These are phyloP conservation scores for fruit fly (Drosophila melanogaster) DNA, from an alignment of 1,140 invertebrate species.

Conservation along the genomic window DNA sequence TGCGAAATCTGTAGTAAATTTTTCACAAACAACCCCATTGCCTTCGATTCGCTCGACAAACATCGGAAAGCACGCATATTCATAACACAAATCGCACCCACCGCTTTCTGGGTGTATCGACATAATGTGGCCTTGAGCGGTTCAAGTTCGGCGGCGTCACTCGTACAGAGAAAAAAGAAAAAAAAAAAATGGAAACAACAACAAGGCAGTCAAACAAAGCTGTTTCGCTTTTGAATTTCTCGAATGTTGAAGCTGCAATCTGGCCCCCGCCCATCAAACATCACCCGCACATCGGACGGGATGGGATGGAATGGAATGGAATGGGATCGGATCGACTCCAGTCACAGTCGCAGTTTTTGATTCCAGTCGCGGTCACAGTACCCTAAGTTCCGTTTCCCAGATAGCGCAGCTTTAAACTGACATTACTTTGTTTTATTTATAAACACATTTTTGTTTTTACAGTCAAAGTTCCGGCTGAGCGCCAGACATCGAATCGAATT, in stretches of 20 bases:
- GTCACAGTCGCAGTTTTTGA: constrained; percentile 31
- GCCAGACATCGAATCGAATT: constrained; percentile 28
- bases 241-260: constrained; percentile 33
- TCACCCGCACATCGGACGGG: constrained; percentile 49
- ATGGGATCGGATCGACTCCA: constrained; percentile 15
- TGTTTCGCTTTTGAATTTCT: constrained; percentile 42
- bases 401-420: constrained; percentile 33
- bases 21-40: background rate
- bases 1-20: too few species aligned
- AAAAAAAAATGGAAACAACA: constrained; percentile 14
- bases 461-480: constrained; percentile 74
- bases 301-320: background rate
- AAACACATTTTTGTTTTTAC: constrained; percentile 15
- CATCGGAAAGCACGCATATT: constrained; percentile 6
- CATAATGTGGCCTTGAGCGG: constrained; percentile 66
- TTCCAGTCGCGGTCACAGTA: constrained; percentile 19
- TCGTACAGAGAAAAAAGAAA: constrained; percentile 44
- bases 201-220: constrained; percentile 56
- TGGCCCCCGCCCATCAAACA: constrained; percentile 28
- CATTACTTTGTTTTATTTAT: constrained; percentile 12
- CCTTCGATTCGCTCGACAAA: constrained; percentile 1
- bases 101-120: constrained; percentile 31
- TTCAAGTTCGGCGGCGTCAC: constrained; percentile 73
- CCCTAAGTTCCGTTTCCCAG: constrained; percentile 32
- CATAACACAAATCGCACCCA: constrained; percentile 31